Evolutionary conservation across 2,888 invertebrate genomes (phyloP), one percentile per base, ranked within the genome.

Genomic region (Acleris sparsana): DNA sequence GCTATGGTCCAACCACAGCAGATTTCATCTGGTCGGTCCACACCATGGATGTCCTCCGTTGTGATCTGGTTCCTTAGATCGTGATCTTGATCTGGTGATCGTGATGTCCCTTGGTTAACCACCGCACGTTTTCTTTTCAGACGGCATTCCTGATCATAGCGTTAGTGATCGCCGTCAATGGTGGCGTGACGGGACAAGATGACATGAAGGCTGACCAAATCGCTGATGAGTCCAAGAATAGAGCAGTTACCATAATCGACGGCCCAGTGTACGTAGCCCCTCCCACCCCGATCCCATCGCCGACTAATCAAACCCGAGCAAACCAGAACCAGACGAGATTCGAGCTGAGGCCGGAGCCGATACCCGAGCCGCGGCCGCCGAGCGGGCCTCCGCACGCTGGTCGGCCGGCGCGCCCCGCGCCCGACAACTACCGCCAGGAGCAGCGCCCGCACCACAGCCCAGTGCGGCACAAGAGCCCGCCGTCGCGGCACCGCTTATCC

Each of bases 131-230:
- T 75, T 69, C 18, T 72, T 84, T 85, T 53, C 89, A 92, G 92
- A 87, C 88, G 86, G 82, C 88, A 88, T 86, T 90, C 85, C 86
- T 92, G 88, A 86, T 92, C 85, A 80, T 85, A 79, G 84, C 85
- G 82, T 84, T 91, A 86, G 87, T 85, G 86, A 87, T 91, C 85
- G 85, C 84, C 86, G 85, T 90, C 85, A 84, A 81, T 80, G 83
- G 83, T 82, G 85, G 83, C 78, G 87, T 83, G 76, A 82, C 82
- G 77, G 83, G 83, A 74, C 78, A 83, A 62, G 77, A 84, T 80
- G 86, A 81, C 63, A 57, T 53, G 72, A 70, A 73, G 72, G 72
- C 77, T 70, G 92, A 93, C 77, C 89, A 85, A 73, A 68, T 90
- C 72, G 91, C 90, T 61, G 80, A 87, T 72, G 92, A 93, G 80